Base-by-base conservation (phyloP, 2,797 vertebrate species). In the Stomatorhinus walkeri region DNA sequence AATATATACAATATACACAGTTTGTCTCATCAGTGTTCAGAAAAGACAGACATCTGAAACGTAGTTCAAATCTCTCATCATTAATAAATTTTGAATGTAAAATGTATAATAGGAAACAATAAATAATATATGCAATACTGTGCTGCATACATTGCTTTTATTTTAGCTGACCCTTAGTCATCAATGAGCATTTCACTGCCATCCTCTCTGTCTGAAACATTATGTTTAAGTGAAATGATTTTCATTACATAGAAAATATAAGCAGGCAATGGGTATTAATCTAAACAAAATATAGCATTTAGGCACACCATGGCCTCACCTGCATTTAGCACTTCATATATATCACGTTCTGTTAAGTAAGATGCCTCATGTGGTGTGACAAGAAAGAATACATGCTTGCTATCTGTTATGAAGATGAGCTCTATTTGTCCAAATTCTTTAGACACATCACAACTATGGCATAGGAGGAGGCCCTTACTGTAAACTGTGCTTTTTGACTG, bases 201-300 rank as follows among this genome's bases (percentile, higher is more conserved):
- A 56, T 56, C 52, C 52, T 56, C 52, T 56, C 52, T 54, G 4
- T 56, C 14, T 56, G n/a, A 56, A 56, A 56, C 52, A 56, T 5
- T 19, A 54, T 88, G 89, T 48, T 87, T 59, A 36, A 90, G 84
- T 48, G 88, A 90, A 81, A 89, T 81, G 59, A 90, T 88, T 56
- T 32, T 87, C 59, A 54, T 54, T 54, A 16, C 52, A 54, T 4
- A 54, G 52, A 54, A 54, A 54, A 19, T 49, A 76, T 36, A 24
- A 46, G 54, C 61, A 72, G 54, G 22, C 68, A 72, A 46, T 90
- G 88, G 28, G n/a, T 86, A 86, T 54, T 86, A 86, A 86, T 54
- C 48, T 51, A 32, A 68, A 68, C 6, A 49, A 24, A 86, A 51
- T 4, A 16, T 51, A 9, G 84, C 46, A 24, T 56, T 52, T 24